Evolutionary conservation across 2,888 invertebrate genomes (phyloP), one percentile per base, ranked within the genome.

Genomic region (Nephrotoma guestfalica): DNA sequence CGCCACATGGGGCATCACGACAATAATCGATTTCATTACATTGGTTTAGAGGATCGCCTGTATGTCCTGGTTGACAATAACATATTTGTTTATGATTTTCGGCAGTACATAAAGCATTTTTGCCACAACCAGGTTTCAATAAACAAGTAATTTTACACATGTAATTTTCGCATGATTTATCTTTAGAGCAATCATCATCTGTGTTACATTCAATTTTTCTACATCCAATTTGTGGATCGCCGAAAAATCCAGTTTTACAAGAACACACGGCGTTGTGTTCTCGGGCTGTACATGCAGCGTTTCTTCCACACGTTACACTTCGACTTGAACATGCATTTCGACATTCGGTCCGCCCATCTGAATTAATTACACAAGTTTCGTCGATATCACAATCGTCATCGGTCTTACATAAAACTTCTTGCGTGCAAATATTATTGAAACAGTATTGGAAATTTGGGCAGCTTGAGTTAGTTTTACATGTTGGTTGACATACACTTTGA

Each of bases 401-500:
- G 1, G 93, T 92, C 87, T 93, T 92, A 89, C 97, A 98, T 88
- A 95, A 94, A 18, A 96, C 92, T 91, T 97, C 96, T 92, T 96
- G 96, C 4, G 94, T 94, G 90, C 97, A 97, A 88, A 97, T 96
- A 89, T 94, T 96, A 89, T 97, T 96, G 88, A 93, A 93, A 89
- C 97, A 97, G 89, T 94, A 96, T 90, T 97, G 97, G 90, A 95
- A 96, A 88, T 97, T 95, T 0, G 97, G 96, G 89, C 97, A 98
- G 13, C 96, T 96, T 2, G 93, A 92, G 89, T 97, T 97, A 9
- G 94, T 93, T 89, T 94, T 94, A 90, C 97, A 97, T 3, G 96
- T 96, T 40, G 96, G 94, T 89, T 96, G 95, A 90, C 97, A 97
- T n/a, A 96, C 94, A 11, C 94, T 95, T 90, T 96, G 95, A 87